Evolutionary conservation across 2,113 vertebrate species (phyloP).

Genomic region (Dasyornis broadbenti): DNA sequence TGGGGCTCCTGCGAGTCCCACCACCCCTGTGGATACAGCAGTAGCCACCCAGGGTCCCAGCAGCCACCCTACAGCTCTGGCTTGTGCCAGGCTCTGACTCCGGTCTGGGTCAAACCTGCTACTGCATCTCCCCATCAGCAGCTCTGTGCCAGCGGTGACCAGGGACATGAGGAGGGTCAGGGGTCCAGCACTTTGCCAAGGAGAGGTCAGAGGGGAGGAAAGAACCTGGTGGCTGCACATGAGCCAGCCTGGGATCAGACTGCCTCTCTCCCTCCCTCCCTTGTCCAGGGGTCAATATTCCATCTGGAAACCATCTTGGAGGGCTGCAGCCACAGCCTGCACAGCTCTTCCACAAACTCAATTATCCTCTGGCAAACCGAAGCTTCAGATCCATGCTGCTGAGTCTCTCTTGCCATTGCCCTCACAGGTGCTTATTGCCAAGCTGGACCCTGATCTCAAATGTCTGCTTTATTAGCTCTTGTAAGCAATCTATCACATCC

Average conservation of each 20-base stretch:
- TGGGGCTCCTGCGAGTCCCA: not conserved
- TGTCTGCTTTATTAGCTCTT: not conserved
- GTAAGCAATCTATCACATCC: not conserved
- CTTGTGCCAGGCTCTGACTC: not conserved
- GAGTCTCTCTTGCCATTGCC: not conserved
- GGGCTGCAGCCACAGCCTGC: not conserved
- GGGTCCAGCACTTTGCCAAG: accelerated
- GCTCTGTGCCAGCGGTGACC: accelerated
- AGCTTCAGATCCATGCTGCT: not conserved
- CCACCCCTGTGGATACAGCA: no score
- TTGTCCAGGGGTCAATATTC: accelerated
- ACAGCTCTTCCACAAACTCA: not conserved
- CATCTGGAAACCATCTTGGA: not conserved
- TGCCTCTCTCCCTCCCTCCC: not conserved
- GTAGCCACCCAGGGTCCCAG: not conserved
- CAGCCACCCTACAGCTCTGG: not conserved
- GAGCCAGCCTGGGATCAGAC: not conserved
- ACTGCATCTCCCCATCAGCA: not conserved
- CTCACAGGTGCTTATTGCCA: not conserved
- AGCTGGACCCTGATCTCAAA: not conserved
- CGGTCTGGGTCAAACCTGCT: not conserved
- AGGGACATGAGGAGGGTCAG: accelerated
- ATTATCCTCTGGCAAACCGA: not conserved
- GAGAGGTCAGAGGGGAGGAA: not conserved
- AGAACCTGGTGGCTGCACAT: not conserved